Evolutionary conservation across 1,140 invertebrate species (phyloP), one percentile per base, ranked within the genome.

Genomic region (Pygmarrhopalites habei): DNA sequence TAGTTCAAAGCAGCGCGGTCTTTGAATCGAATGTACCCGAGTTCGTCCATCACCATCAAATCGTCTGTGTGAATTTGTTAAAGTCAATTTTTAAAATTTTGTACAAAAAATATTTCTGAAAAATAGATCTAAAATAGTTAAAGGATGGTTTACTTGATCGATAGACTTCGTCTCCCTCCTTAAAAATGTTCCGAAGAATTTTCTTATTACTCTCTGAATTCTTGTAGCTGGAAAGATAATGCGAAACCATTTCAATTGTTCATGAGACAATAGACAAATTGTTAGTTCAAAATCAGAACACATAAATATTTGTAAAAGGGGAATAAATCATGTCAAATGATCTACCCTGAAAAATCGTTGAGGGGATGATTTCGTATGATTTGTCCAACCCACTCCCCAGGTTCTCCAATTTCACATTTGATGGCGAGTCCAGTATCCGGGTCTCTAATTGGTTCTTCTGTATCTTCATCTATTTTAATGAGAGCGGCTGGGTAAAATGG

Each of bases 301-400:
- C 51, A 14, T 32, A 19, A 57, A 47, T n/a, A 47, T 25, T 47
- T n/a, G n/a, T n/a, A n/a, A n/a, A n/a, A n/a, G n/a, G n/a, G n/a
- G n/a, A n/a, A n/a, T n/a, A n/a, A n/a, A n/a, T n/a, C n/a, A n/a
- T n/a, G n/a, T n/a, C n/a, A n/a, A n/a, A n/a, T n/a, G n/a, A n/a
- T n/a, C n/a, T 90, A 90, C 17, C 96, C 89, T 52, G 90, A 78
- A 73, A 88, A 92, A 43, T 86, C 86, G 43, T 88, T 79, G 1
- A 85, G 80, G 1, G 88, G 88, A 78, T 90, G 88, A 62, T 83
- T 83, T 19, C 85, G 82, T 15, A 88, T 80, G 67, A 99, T 98
- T 80, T 95, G 96, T 0, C 95, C 96, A 46, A 99, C 88, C 73
- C 99, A 91, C 60, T 96, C 94, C 39, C 96, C 96, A 30, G 49